Evolutionary conservation across 2,113 vertebrate genomes (phyloP), one percentile per base, ranked within the genome.

Genomic region (Caloenas nicobarica): DNA sequence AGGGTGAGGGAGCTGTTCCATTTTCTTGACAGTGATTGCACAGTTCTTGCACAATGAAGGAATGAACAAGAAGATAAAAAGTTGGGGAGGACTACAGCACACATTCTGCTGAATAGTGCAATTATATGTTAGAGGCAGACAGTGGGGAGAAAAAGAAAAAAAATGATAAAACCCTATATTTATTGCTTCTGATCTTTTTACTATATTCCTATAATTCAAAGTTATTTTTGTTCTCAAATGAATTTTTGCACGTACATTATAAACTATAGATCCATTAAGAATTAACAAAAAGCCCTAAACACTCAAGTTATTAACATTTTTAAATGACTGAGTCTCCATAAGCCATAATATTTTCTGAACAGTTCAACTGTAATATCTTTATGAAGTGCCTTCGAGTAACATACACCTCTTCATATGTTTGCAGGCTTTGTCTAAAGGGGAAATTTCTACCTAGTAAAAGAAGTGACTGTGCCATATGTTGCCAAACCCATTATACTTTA

Each of bases 141-240:
- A 33, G 51, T 13, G 36, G 13, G 24, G 14, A 72, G 44, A 61
- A 57, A 54, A 66, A 76, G 42, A 68, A 68, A n/a, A 81, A 64
- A 70, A 71, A 40, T 22, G 3, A 69, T 46, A 53, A 64, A 84
- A 24, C 48, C 44, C 16, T 11, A 2, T 14, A 83, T 81, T 81
- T 64, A 65, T n/a, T 48, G 22, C 53, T 53, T 88, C 57, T 16
- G 5, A 44, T 69, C 33, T 56, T 73, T 86, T 65, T 72, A 70
- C 38, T 44, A 12, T 26, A 22, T 48, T 87, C 34, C 62, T 24
- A 13, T 70, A 71, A 90, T 40, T 87, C 28, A 93, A 31, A 36
- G 19, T 58, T 38, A 25, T 36, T 94, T 92, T 42, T 87, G 56
- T 90, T 93, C 62, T 81, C 31, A 80, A 94, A 61, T 68, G 7